Evolutionary conservation across 2,888 invertebrate genomes (phyloP).

Genomic region (Therioaphis trifolii): DNA sequence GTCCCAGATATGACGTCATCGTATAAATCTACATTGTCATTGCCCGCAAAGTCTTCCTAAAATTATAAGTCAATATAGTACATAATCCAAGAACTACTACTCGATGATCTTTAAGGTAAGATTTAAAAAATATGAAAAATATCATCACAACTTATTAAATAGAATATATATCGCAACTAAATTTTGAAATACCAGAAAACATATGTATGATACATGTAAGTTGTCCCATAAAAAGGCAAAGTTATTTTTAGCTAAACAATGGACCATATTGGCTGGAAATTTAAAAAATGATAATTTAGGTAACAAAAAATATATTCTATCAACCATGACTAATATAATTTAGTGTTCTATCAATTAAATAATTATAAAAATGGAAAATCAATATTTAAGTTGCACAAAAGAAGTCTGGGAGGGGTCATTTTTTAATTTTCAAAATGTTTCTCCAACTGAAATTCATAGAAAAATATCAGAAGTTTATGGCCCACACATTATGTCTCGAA

Average conservation of each 20-base stretch:
- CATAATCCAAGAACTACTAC: no score
- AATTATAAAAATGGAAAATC: conserved; percentile 11
- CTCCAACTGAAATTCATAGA: neutral
- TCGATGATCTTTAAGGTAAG: no score
- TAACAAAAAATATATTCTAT: no score
- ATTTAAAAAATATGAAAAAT: neutral
- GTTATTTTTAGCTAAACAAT: no score
- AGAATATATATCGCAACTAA: neutral
- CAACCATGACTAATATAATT: neutral
- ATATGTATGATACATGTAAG: no score
- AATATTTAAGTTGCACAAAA: conserved; percentile 30
- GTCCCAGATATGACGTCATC: conserved; percentile 92
- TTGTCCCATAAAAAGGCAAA: no score
- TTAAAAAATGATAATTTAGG: no score
- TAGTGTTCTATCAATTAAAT: conserved; percentile 14
- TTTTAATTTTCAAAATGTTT: conserved; percentile 14
- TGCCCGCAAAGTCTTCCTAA: conserved; percentile 83
- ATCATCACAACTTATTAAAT: neutral
- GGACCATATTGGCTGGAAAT: no score
- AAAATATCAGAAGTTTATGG: conserved; percentile 1
- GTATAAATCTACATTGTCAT: conserved; percentile 90
- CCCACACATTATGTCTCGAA: neutral
- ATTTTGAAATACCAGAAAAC: no score
- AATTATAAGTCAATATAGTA: conserved; percentile 54
- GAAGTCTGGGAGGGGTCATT: neutral